These are phyloP conservation scores for Lepidurus arcticus DNA, from an alignment of 1,140 invertebrate species.

Conservation along the genomic window DNA sequence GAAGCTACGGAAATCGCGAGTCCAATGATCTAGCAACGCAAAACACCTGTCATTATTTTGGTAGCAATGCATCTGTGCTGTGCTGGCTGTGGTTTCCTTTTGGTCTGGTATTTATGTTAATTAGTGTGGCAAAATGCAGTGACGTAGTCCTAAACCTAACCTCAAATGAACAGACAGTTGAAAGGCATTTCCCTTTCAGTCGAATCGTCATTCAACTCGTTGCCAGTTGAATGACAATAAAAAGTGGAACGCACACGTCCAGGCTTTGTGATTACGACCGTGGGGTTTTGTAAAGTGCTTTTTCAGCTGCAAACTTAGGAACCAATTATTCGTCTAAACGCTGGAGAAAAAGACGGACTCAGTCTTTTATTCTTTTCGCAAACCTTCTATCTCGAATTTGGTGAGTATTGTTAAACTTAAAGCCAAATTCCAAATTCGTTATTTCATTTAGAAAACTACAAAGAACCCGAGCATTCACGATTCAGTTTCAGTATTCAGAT, in stretches of 20 bases:
- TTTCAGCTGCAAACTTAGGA: background rate
- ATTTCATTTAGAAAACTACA: too few relatives aligned
- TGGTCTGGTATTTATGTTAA: background rate
- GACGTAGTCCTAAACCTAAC: background rate
- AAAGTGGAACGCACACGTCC: background rate
- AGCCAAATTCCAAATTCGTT: too few relatives aligned
- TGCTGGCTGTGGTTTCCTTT: background rate
- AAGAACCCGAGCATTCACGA: too few relatives aligned
- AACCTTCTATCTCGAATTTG: too few relatives aligned
- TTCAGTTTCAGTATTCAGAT: too few relatives aligned
- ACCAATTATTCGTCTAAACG: too few relatives aligned
- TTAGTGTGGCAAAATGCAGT: background rate
- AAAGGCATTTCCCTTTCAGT: background rate
- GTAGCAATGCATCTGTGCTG: slow-evolving; percentile 8
- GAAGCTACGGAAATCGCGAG: background rate
- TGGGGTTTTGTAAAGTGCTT: background rate
- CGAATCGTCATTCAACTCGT: background rate
- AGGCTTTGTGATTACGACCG: background rate
- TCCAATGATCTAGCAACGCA: background rate
- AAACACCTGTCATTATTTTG: slow-evolving; percentile 16
- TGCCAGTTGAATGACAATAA: background rate
- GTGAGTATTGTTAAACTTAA: too few relatives aligned
- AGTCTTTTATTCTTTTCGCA: too few relatives aligned
- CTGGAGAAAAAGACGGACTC: too few relatives aligned
- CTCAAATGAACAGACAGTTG: background rate